Evolutionary conservation across 2,113 vertebrate genomes (phyloP), one percentile per base, ranked within the genome.

Genomic region (Cercocebus atys): DNA sequence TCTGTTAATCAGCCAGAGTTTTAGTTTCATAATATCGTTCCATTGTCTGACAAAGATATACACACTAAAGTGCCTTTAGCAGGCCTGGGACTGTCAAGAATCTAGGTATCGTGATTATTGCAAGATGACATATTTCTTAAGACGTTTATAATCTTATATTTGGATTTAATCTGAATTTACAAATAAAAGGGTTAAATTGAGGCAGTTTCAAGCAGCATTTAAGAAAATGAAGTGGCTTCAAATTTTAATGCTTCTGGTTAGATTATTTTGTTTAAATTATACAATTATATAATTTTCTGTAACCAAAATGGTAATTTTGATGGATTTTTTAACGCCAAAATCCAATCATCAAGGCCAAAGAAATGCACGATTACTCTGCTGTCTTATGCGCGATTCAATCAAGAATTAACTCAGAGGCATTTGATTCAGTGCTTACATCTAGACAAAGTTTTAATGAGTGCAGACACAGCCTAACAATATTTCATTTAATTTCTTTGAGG

Each of bases 331-430:
- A 30, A 64, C 87, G 30, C 40, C 68, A 95, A 96, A 95, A 73
- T 81, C 2, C 11, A 94, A 61, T 94, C 40, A 78, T 11, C 9
- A 40, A 94, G 73, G 66, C 84, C 97, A 96, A 96, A 95, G 84
- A 93, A 93, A 88, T 66, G 4, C 2, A 47, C 84, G 43, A 17
- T 22, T 90, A 61, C 22, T 84, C 64, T 89, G 40, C 79, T 90
- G 96, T 91, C 17, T 57, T 57, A 52, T 76, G 68, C 10, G 64
- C 18, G 20, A 38, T 83, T 86, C 75, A 80, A 22, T 95, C 59
- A 83, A 95, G 84, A 96, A 82, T 96, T 57, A 87, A 66, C 72
- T 90, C 64, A 88, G 43, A 80, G 75, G 43, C 27, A 45, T 9
- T 6, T 17, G 68, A 78, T 72, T 47, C 13, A 50, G 11, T 40